phyloP scores from a whole-genome alignment of 2,888 invertebrate genomes.

The Noctua janthina region DNA sequence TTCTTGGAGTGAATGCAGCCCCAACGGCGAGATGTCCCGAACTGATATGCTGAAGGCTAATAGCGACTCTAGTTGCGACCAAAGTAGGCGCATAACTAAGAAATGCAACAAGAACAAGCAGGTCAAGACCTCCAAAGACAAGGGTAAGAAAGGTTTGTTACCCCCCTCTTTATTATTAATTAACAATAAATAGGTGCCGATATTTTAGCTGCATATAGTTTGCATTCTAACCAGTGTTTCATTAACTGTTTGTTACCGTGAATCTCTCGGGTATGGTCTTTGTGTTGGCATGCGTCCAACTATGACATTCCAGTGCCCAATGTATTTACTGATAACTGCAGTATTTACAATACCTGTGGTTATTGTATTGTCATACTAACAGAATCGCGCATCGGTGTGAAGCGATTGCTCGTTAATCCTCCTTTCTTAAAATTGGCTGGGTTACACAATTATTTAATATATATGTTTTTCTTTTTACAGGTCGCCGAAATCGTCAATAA shows the following conservation, averaged over 20 bases:
- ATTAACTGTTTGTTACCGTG: conserved; percentile 16
- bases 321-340: conserved; percentile 26
- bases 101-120: conserved; percentile 95
- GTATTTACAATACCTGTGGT: not conserved
- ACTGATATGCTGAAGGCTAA: conserved; percentile 95
- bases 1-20: conserved; percentile 95
- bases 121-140: conserved; percentile 91
- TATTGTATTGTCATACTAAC: not conserved
- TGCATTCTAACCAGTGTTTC: conserved; percentile 7
- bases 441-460: not conserved
- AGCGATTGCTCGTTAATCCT: not conserved
- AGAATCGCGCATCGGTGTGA: not conserved
- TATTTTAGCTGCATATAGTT: not conserved
- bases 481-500: conserved; percentile 89
- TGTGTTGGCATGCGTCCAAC: conserved; percentile 35
- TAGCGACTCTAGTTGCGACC: conserved; percentile 95
- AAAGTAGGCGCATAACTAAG: conserved; percentile 95
- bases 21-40: conserved; percentile 95
- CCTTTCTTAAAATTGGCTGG: too few relatives aligned
- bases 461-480: conserved; percentile 74
- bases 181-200: conserved; percentile 12
- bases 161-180: conserved; percentile 48
- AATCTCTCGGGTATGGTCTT: conserved; percentile 20
- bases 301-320: conserved; percentile 15
- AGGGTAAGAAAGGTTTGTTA: conserved; percentile 81